phyloP scores from a whole-genome alignment of 2,888 invertebrate species.

The Crepidodera aurea region DNA sequence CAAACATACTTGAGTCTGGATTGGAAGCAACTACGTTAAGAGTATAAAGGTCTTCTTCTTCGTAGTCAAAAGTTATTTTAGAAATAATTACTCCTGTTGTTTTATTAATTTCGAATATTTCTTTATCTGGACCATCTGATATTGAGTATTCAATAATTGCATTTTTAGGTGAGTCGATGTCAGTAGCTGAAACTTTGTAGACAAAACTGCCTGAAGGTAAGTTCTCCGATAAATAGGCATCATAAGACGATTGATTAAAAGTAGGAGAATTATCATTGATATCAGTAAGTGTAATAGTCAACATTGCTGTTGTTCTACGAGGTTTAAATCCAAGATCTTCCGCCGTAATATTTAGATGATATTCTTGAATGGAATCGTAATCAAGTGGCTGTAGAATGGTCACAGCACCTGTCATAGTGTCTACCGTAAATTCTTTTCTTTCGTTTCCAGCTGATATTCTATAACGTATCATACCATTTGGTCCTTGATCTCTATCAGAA shows the following conservation, averaged over 20 bases:
- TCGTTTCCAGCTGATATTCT: conserved; percentile 85
- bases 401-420: conserved; percentile 79
- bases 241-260: conserved; percentile 80
- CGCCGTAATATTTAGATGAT: conserved; percentile 87
- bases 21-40: conserved; percentile 85
- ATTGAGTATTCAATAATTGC: conserved; percentile 86
- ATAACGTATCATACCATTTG: conserved; percentile 89
- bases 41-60: conserved; percentile 78
- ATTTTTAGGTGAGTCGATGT: conserved; percentile 88
- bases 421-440: conserved; percentile 80
- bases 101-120: conserved; percentile 76
- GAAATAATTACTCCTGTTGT: conserved; percentile 81
- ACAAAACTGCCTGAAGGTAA: conserved; percentile 78
- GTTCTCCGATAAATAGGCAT: conserved; percentile 85
- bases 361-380: conserved; percentile 85
- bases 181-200: conserved; percentile 78
- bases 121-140: conserved; percentile 76
- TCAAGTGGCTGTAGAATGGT: conserved; percentile 83
- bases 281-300: conserved; percentile 88
- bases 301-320: conserved; percentile 77
- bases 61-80: conserved; percentile 84
- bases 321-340: conserved; percentile 85
- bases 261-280: conserved; percentile 92
- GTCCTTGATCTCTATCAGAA: conserved; percentile 84
- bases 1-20: conserved; percentile 84